phyloP scores from a whole-genome alignment of 2,113 vertebrate species.

The Ciconia boyciana region DNA sequence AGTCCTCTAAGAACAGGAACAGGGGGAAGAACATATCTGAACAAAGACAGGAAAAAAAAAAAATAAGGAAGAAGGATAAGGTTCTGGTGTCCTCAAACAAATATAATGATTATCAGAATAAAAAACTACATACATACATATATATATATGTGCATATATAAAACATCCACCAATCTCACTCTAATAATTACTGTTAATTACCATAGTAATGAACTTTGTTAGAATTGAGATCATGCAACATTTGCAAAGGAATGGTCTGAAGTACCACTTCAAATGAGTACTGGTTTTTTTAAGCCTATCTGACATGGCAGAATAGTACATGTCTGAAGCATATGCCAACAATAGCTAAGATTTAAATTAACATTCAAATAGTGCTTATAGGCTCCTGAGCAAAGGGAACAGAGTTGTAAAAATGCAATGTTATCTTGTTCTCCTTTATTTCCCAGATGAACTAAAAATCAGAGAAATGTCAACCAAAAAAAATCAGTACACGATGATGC shows the following conservation, averaged over 20 bases:
- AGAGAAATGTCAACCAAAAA: background rate
- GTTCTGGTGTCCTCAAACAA: background rate
- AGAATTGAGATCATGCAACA: background rate
- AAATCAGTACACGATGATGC: background rate
- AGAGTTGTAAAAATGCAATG: background rate
- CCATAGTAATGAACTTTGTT: background rate
- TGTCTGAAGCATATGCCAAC: background rate
- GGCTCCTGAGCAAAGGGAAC: background rate
- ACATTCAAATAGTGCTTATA: background rate
- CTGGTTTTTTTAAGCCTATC: background rate
- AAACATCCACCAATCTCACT: background rate
- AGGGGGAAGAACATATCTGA: background rate
- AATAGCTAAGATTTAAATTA: constrained; percentile 17
- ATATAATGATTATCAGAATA: background rate
- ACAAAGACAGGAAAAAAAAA: background rate
- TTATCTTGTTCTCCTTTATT: background rate
- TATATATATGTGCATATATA: too few species aligned
- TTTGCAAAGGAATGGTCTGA: background rate
- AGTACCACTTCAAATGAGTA: background rate
- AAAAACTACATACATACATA: background rate
- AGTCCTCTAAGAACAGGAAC: background rate
- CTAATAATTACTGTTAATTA: background rate
- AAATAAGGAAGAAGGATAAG: background rate
- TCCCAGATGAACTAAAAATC: background rate
- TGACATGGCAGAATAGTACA: background rate